Evolutionary conservation across 2,888 invertebrate genomes (phyloP), one percentile per base, ranked within the genome.

Genomic region (Nebria salina): DNA sequence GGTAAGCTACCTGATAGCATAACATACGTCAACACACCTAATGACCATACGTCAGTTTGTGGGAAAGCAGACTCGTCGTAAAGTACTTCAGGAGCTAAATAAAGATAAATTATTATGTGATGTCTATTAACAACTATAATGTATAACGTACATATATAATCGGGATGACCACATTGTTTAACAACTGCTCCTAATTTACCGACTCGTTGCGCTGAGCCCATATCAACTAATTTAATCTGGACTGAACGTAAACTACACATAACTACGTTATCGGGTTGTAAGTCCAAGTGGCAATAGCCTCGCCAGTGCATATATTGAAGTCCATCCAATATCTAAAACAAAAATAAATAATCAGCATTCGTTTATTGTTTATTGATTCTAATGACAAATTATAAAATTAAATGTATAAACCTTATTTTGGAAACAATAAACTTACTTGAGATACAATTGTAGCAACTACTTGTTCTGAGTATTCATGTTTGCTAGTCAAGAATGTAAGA

Each of bases 251-350:
- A 94, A 0, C 95, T 94, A 0, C 95, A 93, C 95, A 98, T 96
- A 2, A 98, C 96, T 34, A 99, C 92, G 88, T 99, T 99, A 87
- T 98, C 97, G 0, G 98, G 98, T 88, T 98, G 97, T 75, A 98
- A 90, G 88, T 98, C 95, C 83, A 98, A 89, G 88, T 97, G 97
- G 85, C 95, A 95, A 84, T 94, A 93, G 2, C 97, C 97, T 85
- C 96, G 92, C 95, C 98, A 98, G 89, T 99, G 98, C 66, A 99
- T 90, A 88, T 98, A 99, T 89, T 98, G 98, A 0, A 98, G 90
- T 0, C 94, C 98, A 86, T 98, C 97, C 81, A 97, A 89, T 0
- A 97, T 90, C 91, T 92, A 83, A 11, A 84, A 83, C 65, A 75
- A 54, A 54, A 34, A 42, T 72, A 54, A 34, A 42, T 72, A 34